Base-by-base conservation (phyloP, 2,797 vertebrate genomes). In the Epinephelus malabaricus region DNA sequence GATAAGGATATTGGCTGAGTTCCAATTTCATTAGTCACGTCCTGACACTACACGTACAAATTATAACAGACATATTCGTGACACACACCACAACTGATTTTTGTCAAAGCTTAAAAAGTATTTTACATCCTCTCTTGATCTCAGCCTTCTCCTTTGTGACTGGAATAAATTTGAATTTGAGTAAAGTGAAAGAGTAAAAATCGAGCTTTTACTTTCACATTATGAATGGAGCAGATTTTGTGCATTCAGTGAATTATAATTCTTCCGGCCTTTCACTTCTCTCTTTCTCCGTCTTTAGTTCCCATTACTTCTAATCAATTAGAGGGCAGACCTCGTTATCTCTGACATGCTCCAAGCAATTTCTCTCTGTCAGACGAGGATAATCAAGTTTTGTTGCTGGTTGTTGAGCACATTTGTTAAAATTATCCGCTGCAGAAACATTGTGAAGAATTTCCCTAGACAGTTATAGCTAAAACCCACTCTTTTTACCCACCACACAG, bases 251-350 rank as follows among this genome's bases (percentile, higher is more conserved):
- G 14, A 69, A 55, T 67, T 25, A 58, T 40, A 19, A 51, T 64
- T 46, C 68, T 47, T 79, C 56, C 72, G 63, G 53, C 72, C 63
- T 54, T 43, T 45, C 45, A 62, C 67, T 79, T 83, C 79, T 67
- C 61, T 60, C 60, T 51, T 23, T 64, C 19, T 79, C 59, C 59
- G 34, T n/a, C 47, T 73, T 45, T 63, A 80, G 43, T 79, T 88
- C 66, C 21, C 14, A 6, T 84, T 83, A 64, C 27, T 61, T 73
- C 76, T 47, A 68, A 18, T 73, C 49, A 73, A 59, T 70, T 23
- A 11, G 68, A 70, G 43, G 50, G 3, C 70, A 50, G 50, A 64
- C 40, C 27, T 82, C 12, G 6, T 78, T 78, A 83, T 49, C 18
- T 6, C 2, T 69, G 60, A 85, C 53, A 53, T n/a, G 45, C 40